Conservation (phyloP, 1,140 invertebrate species). For the Drosophila burlai region DNA sequence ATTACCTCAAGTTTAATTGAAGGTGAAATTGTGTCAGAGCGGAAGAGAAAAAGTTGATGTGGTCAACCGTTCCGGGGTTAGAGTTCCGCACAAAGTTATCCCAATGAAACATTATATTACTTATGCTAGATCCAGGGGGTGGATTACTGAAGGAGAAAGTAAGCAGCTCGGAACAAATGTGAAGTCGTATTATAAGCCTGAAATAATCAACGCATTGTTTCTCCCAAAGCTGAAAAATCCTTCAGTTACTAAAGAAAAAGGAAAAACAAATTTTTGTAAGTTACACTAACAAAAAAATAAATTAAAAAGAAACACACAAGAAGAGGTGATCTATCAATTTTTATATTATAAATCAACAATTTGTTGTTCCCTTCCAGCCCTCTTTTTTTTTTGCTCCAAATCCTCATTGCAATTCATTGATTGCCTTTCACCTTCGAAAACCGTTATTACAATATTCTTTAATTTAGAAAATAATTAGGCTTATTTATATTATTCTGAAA, state of each 20-base stretch:
- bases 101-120: slow-evolving; percentile 45
- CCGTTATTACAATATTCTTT: too few relatives aligned
- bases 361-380: too few relatives aligned
- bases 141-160: slow-evolving; percentile 35
- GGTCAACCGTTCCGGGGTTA: slow-evolving; percentile 59
- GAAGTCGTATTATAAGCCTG: not conserved
- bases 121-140: slow-evolving; percentile 12
- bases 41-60: slow-evolving; percentile 57
- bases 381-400: too few relatives aligned
- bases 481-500: too few relatives aligned
- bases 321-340: too few relatives aligned
- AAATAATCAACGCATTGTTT: not conserved
- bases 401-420: too few relatives aligned
- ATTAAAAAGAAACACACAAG: too few relatives aligned
- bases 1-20: slow-evolving; percentile 83
- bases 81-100: slow-evolving; percentile 18
- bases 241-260: not conserved
- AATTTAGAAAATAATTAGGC: too few relatives aligned
- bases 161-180: slow-evolving; percentile 29
- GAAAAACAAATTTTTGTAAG: too few relatives aligned
- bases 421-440: too few relatives aligned
- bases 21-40: slow-evolving; percentile 72
- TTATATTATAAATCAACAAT: too few relatives aligned
- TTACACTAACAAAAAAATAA: too few relatives aligned
- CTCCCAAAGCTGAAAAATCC: not conserved